These are phyloP conservation scores for Hemistola chrysoprasaria DNA, from an alignment of 2,888 invertebrate species.

Conservation along the genomic window DNA sequence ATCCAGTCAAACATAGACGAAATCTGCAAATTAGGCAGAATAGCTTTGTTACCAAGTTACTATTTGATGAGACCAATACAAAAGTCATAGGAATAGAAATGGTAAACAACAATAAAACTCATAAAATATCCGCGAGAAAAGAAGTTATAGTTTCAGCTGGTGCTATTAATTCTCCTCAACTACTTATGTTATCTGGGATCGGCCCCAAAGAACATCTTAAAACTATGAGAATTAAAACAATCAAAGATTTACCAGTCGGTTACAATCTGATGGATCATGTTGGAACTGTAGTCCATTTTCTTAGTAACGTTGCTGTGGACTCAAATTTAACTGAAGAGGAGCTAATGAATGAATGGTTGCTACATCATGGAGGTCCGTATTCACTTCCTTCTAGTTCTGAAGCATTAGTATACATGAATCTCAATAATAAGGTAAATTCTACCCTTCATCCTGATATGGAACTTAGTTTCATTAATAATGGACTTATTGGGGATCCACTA, in stretches of 20 bases:
- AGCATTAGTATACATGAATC: constrained; percentile 76
- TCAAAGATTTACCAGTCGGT: constrained; percentile 84
- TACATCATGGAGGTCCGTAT: too few relatives aligned
- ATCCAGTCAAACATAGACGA: constrained; percentile 35
- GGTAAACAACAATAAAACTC: constrained; percentile 62
- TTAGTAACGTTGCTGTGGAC: too few relatives aligned
- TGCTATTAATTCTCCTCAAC: constrained; percentile 64
- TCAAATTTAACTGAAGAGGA: too few relatives aligned
- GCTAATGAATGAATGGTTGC: too few relatives aligned
- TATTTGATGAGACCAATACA: too few relatives aligned
- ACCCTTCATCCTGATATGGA: constrained; percentile 69
- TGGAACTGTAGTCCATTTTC: constrained; percentile 75
- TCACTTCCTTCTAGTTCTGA: too few relatives aligned
- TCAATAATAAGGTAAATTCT: constrained; percentile 76
- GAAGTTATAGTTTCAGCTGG: constrained; percentile 74
- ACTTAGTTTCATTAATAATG: too few relatives aligned
- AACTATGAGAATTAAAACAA: constrained; percentile 33
- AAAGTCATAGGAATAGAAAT: constrained; percentile 38
- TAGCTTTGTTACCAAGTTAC: constrained; percentile 59
- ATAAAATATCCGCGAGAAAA: constrained; percentile 46
- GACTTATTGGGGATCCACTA: too few relatives aligned
- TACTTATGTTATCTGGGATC: constrained; percentile 73
- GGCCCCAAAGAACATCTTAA: constrained; percentile 44
- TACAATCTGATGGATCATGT: constrained; percentile 87
- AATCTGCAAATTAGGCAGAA: constrained; percentile 65